Evolutionary conservation across 2,797 vertebrate species (phyloP), one percentile per base, ranked within the genome.

Genomic region (Enteromius anoplus): DNA sequence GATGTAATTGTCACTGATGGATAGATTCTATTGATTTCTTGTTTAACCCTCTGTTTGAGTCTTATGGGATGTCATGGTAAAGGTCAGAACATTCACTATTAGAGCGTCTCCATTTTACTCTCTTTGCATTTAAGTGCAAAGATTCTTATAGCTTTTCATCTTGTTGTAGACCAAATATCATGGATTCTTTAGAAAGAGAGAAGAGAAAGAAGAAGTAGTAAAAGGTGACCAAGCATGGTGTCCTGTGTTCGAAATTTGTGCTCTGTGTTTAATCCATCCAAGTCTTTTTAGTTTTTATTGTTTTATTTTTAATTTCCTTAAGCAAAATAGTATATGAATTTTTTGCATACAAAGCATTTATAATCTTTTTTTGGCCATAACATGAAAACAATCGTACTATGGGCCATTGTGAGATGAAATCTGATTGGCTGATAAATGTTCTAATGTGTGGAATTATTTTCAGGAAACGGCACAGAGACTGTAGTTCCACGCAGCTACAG

Each of bases 1-100:
- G 71, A 60, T 70, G 42, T 85, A 60, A 76, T 81, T 65, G 49
- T 77, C 51, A 37, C 26, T 62, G 82, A 81, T 80, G 66, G 78
- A 77, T 64, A 76, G 75, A 79, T 34, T 78, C 40, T 72, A 75
- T 80, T 81, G 70, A 80, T 78, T 45, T 79, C 47, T 37, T 73
- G 58, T 76, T 82, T 77, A 65, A 84, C 81, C 51, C 47, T 60
- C 15, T 72, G 17, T 68, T 53, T 64, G 45, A 42, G n/a, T 32
- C 58, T 10, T 42, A 6, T 73, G 37, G 37, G 37, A 76, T 4
- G 2, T 75, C 49, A 62, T 69, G 40, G 19, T 53, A 71, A 68
- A 78, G 82, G 66, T 78, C 85, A 84, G 5, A 76, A 70, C 17
- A 62, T 45, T 8, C 7, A 21, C 32, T 12, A 47, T 47, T 45